Conservation (phyloP, 2,797 vertebrate species). For the Scarus forsteni region DNA sequence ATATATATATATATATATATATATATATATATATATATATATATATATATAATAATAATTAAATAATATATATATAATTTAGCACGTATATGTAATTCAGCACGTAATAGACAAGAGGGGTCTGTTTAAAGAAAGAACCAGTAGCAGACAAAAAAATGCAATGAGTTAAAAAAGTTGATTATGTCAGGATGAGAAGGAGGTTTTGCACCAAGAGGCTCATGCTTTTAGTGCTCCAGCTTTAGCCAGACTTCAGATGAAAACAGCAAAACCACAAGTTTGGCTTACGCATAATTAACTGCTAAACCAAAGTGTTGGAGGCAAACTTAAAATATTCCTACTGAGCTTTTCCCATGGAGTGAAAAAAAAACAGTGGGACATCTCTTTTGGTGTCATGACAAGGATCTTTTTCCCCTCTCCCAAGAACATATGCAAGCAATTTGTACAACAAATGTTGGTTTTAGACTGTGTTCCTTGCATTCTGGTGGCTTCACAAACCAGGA, state of each 20-base stretch:
- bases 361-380: constrained; percentile 60
- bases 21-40: too few relatives aligned
- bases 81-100: too few relatives aligned
- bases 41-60: too few relatives aligned
- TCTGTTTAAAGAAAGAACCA: too few relatives aligned
- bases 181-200: constrained; percentile 25
- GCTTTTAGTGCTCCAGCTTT: constrained; percentile 39
- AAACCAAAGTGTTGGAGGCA: constrained; percentile 64
- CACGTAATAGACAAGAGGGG: too few relatives aligned
- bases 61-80: too few relatives aligned
- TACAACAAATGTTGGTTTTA: constrained; percentile 89
- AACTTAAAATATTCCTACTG: constrained; percentile 54
- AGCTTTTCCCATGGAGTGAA: constrained; percentile 50
- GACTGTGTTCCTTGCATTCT: constrained; percentile 79
- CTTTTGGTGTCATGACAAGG: constrained; percentile 71
- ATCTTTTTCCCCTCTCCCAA: constrained; percentile 69
- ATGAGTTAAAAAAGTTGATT: neutral
- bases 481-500: constrained; percentile 83
- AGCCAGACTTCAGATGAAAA: constrained; percentile 65
- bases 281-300: constrained; percentile 69
- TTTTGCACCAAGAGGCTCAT: constrained; percentile 29
- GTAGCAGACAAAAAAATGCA: neutral
- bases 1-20: too few relatives aligned
- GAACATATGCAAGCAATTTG: constrained; percentile 90
- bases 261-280: constrained; percentile 69